Evolutionary conservation across 2,113 vertebrate species (phyloP).

Genomic region (Chamaea fasciata): DNA sequence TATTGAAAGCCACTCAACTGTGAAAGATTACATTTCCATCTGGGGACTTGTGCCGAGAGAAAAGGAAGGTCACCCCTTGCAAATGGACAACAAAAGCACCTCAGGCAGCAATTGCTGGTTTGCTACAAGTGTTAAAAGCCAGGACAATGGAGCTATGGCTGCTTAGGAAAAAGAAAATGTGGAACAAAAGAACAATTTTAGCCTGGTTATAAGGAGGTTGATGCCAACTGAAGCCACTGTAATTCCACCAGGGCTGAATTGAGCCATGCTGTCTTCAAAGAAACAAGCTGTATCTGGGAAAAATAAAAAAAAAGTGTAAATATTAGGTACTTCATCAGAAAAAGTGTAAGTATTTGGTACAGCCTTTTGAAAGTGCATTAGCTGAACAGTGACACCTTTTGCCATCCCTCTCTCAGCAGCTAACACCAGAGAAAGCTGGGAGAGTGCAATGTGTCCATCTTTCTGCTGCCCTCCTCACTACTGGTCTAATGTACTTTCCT

Average conservation of each 20-base stretch:
- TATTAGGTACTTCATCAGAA: neutral
- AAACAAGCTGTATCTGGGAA: neutral
- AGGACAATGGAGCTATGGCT: neutral
- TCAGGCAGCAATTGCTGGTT: neutral
- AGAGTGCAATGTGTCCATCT: neutral
- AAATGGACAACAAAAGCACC: neutral
- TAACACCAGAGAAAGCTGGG: neutral
- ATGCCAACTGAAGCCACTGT: neutral
- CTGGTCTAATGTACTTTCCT: neutral
- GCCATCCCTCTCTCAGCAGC: neutral
- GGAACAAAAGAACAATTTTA: neutral
- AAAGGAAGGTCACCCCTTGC: conserved; percentile 24
- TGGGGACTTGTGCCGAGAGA: neutral
- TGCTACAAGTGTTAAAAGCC: neutral
- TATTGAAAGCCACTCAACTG: conserved; percentile 13
- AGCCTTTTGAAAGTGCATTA: neutral
- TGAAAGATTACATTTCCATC: neutral
- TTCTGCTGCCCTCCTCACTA: neutral
- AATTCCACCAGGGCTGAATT: neutral
- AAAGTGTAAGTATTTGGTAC: neutral
- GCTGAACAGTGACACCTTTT: neutral
- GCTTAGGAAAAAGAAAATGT: neutral
- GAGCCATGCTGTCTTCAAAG: neutral
- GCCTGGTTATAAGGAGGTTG: neutral
- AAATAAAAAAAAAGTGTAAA: neutral